A percentile compares a stretch with the other conserved stretches of the same genome.
phyloP scores from a whole-genome alignment of 2,113 vertebrate genomes.

The Cygnus buccinator region DNA sequence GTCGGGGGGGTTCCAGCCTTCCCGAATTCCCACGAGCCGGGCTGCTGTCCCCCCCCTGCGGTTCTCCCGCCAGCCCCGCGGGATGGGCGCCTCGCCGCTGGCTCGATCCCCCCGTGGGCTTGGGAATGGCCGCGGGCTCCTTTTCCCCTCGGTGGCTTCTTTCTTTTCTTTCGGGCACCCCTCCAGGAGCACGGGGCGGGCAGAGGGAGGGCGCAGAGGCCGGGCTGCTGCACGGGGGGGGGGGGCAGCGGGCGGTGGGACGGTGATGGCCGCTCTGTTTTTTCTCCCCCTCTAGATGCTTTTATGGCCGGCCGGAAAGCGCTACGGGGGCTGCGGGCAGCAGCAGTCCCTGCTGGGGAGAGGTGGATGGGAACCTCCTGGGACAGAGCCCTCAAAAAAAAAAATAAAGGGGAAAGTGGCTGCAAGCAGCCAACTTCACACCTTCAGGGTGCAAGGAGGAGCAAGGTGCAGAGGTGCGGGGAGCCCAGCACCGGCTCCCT shows the following conservation, averaged over 20 bases:
- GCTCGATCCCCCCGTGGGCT: background rate
- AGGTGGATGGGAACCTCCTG: background rate
- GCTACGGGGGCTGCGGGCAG: background rate
- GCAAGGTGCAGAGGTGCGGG: background rate
- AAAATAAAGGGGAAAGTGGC: background rate
- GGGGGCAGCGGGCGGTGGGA: background rate
- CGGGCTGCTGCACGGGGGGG: accelerated
- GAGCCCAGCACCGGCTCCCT: background rate
- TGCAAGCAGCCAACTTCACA: background rate
- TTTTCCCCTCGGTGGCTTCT: background rate
- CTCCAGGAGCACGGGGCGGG: background rate
- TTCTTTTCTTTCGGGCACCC: background rate
- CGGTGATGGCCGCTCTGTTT: background rate
- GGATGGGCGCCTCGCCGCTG: background rate
- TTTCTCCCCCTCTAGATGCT: background rate
- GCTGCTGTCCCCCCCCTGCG: background rate
- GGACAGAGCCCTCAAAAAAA: no score
- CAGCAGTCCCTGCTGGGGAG: background rate
- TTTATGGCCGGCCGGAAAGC: constrained; percentile 34
- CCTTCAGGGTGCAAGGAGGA: background rate
- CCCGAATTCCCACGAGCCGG: accelerated
- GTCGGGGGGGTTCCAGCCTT: no score
- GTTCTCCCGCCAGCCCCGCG: accelerated
- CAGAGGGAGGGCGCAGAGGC: background rate
- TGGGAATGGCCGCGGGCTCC: background rate